Base-by-base conservation (phyloP, 92 coral and sea anemone species). In the Plumapathes pennacea region DNA sequence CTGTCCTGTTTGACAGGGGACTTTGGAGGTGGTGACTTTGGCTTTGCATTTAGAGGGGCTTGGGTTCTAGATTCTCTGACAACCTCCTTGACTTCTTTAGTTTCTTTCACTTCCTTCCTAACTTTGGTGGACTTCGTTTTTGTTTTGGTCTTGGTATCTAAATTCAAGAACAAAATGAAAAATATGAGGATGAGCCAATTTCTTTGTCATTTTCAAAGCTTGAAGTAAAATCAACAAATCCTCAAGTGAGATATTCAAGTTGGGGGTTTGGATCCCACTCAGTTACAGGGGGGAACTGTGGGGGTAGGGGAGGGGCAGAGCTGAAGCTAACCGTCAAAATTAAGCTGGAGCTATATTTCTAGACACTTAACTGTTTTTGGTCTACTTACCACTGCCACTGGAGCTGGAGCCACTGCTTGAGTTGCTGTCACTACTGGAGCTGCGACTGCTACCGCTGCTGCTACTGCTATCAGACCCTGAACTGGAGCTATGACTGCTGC, bases 401-500 rank as follows among this genome's bases (percentile, higher is more conserved):
- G 73, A 67, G 30, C 83, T 82, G 46, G 89, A 82, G 2, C 68
- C 73, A 15, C 71, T 46, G 44, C 88, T 82, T 32, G 82, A 67
- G 1, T 62, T 65, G 41, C 88, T 81, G 5, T 85, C 76, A 25
- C 95, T 80, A 36, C 82, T 75, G 19, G 74, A 56, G 23, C 59
- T 76, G 10, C 89, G 69, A 0, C 79, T 68, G 20, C 89, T 62
- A 18, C 71, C 57, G 36, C 95, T 80, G 31, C 95, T 81, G 42
- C 92, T 69, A 55, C 86, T 90, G 46, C 90, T 85, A 27, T 91
- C 81, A 1, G 99, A 92, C 25, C 90, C 86, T 27, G 83, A 78
- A 32, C 96, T 79, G 31, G 89, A 78, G 54, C 95, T 84, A 39
- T 82, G 77, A 21, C 97, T 90, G 54, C 87, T 77, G 18, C 89